Evolutionary conservation across 2,797 vertebrate species (phyloP).

Genomic region (Labroides dimidiatus): DNA sequence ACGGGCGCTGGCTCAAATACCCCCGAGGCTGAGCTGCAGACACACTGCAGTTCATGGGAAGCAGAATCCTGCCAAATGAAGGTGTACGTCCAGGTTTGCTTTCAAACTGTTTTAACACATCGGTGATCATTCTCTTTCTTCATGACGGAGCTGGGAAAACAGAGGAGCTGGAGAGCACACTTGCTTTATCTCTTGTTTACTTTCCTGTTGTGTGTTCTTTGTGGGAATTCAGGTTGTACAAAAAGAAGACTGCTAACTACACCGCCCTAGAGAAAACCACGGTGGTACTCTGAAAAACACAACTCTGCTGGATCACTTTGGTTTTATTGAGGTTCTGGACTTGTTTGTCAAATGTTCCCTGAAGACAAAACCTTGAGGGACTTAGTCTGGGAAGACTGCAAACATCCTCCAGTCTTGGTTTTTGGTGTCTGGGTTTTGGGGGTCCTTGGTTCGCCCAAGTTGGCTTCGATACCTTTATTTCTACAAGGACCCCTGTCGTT

Average conservation of each 20-base stretch:
- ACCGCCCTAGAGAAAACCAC: too few relatives aligned
- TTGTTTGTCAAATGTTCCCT: too few relatives aligned
- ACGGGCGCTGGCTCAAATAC: slow-evolving; percentile 29
- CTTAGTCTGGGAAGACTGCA: too few relatives aligned
- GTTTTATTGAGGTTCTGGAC: too few relatives aligned
- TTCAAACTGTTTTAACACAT: background rate
- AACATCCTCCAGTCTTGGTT: too few relatives aligned
- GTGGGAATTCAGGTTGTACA: background rate
- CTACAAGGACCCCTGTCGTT: background rate
- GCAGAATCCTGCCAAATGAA: slow-evolving; percentile 15
- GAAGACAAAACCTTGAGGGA: too few relatives aligned
- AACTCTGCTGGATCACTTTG: too few relatives aligned
- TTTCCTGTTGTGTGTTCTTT: background rate
- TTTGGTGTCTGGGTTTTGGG: background rate
- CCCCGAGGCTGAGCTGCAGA: slow-evolving; percentile 12
- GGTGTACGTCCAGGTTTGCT: background rate
- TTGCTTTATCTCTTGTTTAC: too few relatives aligned
- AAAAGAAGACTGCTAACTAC: too few relatives aligned
- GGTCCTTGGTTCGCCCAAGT: background rate
- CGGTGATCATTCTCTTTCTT: background rate
- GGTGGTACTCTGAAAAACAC: too few relatives aligned
- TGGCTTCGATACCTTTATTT: background rate
- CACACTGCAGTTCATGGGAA: background rate
- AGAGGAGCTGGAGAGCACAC: background rate
- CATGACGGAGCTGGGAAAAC: background rate